A percentile compares a stretch with the other conserved stretches of the same genome.
Conservation (phyloP, 2,113 vertebrate species). For the Scytalopus superciliaris region DNA sequence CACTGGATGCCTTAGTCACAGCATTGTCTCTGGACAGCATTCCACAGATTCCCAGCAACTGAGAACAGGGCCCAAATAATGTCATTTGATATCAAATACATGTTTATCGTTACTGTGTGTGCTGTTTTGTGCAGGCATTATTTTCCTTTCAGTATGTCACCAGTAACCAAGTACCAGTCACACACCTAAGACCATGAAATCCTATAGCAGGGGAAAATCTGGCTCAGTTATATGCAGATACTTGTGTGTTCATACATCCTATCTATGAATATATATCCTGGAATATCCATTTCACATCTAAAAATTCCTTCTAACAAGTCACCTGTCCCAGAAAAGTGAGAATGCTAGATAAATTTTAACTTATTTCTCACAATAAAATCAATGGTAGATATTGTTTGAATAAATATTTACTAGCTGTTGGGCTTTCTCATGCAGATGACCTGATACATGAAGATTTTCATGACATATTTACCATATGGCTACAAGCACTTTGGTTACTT, state of each 20-base stretch:
- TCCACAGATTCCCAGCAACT: not conserved
- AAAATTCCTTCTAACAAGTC: not conserved
- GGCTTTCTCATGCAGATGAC: not conserved
- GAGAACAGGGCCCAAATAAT: not conserved
- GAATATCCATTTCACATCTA: not conserved
- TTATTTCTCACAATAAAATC: not conserved
- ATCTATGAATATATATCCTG: not conserved
- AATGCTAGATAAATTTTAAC: not conserved
- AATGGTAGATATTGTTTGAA: not conserved
- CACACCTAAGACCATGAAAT: not conserved
- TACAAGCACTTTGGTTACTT: not conserved
- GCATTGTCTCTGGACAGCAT: not conserved
- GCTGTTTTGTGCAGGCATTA: not conserved
- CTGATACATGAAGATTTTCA: not conserved
- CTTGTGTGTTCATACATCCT: not conserved
- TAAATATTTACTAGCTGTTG: not conserved
- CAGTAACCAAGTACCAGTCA: not conserved
- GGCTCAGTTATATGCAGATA: not conserved
- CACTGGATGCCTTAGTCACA: not conserved
- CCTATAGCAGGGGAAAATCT: not conserved
- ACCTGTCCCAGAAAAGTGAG: not conserved
- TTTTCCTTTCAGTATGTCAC: not conserved
- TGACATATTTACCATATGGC: not conserved
- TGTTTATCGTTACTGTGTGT: not conserved
- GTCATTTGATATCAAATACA: not conserved